These are phyloP conservation scores for Emberiza fucata DNA, from an alignment of 2,113 vertebrate genomes.

Conservation along the genomic window DNA sequence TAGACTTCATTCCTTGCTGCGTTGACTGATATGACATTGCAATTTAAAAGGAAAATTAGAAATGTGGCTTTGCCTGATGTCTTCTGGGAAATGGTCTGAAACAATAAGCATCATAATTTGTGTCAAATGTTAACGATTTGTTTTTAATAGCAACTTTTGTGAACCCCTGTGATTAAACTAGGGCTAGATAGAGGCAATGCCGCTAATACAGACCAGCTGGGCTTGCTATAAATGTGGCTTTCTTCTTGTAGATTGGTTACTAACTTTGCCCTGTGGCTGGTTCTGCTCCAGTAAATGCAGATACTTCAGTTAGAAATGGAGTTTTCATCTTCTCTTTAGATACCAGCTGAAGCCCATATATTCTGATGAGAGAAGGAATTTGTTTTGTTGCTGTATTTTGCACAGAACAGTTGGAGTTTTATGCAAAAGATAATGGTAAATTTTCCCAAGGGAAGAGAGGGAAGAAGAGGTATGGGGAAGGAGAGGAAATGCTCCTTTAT, in stretches of 20 bases:
- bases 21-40: neutral
- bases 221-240: neutral
- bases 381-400: neutral
- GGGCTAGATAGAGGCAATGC: neutral
- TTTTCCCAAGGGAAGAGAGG: neutral
- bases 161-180: neutral
- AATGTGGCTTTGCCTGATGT: neutral
- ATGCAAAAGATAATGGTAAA: neutral
- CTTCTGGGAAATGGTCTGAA: neutral
- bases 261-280: slow-evolving; percentile 20
- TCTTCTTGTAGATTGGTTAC: neutral
- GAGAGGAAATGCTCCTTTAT: neutral
- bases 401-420: slow-evolving; percentile 29
- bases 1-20: neutral
- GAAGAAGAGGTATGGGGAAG: neutral
- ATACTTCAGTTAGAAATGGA: neutral
- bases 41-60: neutral
- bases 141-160: neutral
- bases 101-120: neutral
- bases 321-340: slow-evolving; percentile 6
- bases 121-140: neutral
- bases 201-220: neutral
- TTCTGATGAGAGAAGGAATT: neutral
- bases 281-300: slow-evolving; percentile 7
- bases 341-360: neutral